Evolutionary conservation across 2,797 vertebrate genomes (phyloP).

Genomic region (Rallus crepitans): DNA sequence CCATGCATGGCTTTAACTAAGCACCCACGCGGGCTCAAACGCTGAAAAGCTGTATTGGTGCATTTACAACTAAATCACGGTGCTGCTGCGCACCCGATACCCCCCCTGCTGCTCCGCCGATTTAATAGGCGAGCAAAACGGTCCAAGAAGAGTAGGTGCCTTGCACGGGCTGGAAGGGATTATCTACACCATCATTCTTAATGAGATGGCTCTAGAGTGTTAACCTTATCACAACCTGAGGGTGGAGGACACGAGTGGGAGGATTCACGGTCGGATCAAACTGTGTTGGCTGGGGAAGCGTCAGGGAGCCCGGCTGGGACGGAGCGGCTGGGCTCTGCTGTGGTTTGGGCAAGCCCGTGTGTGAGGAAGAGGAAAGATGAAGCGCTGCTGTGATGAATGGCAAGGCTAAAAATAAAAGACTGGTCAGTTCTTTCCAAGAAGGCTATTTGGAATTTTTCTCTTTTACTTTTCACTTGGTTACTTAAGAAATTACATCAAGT

Average conservation of each 20-base stretch:
- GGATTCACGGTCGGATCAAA: background rate
- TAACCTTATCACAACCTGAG: background rate
- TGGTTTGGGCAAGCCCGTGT: background rate
- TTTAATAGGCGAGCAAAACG: fast-evolving
- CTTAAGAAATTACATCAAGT: background rate
- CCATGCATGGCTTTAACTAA: background rate
- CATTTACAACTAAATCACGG: background rate
- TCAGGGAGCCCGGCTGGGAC: background rate
- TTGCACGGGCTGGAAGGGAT: background rate
- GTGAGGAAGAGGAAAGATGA: background rate
- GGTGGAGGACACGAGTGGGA: background rate
- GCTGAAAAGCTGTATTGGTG: background rate
- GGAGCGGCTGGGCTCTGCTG: background rate
- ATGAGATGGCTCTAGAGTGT: background rate
- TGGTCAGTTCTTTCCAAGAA: background rate
- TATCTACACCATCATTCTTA: fast-evolving
- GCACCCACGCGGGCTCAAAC: background rate
- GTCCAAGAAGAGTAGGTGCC: background rate
- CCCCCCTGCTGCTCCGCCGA: too few species aligned
- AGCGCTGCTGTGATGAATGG: background rate
- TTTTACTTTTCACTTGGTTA: background rate
- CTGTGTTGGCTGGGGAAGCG: background rate
- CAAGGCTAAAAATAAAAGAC: background rate
- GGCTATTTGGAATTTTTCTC: background rate
- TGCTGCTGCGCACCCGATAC: background rate